Base-by-base conservation (phyloP, 2,113 vertebrate genomes). In the Vulpes ferrilata region DNA sequence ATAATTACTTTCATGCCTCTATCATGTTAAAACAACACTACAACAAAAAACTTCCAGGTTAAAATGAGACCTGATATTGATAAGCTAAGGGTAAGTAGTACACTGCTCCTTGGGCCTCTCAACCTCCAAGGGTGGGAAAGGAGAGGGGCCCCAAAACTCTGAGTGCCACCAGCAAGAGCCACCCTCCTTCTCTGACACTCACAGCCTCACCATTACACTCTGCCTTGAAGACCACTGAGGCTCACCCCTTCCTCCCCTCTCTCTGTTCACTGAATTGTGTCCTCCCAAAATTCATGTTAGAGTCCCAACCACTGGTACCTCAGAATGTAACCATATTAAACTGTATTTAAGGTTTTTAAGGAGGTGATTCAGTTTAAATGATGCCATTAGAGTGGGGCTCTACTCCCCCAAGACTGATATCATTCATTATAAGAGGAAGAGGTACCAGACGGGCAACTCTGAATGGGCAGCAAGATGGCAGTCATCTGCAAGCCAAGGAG, bases 31-130 rank as follows among this genome's bases (percentile, higher is more conserved):
- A 85, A 81, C 57, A 92, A 78, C 64, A 79, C 30, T 73, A 19
- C 3, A 79, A 64, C 12, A 79, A 73, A 88, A 91, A 81, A 64
- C 16, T 74, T 84, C 8, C 55, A 65, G 10, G 55, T 65, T 83
- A 79, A 93, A 96, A 79, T 88, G 30, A 80, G 65, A 90, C 62
- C n/a, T 79, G 62, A 90, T 96, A n/a, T 73, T 16, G 51, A 83
- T 38, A 92, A 97, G 16, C 48, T 78, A 78, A 65, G 11, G 53
- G 7, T 7, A 38, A 92, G 16, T 59, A 25, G 16, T 59, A 25
- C 1, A 0, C 12, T 92, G 82, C 32, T 76, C 17, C 38, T 59
- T 85, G n/a, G n/a, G 30, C 19, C 38, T 92, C 73, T 60, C 48
- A 81, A 91, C 51, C 32, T 90, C 43, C 19, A 86, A 89, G 60